Conservation (phyloP, 2,888 invertebrate species). For the Oscheius sp. region DNA sequence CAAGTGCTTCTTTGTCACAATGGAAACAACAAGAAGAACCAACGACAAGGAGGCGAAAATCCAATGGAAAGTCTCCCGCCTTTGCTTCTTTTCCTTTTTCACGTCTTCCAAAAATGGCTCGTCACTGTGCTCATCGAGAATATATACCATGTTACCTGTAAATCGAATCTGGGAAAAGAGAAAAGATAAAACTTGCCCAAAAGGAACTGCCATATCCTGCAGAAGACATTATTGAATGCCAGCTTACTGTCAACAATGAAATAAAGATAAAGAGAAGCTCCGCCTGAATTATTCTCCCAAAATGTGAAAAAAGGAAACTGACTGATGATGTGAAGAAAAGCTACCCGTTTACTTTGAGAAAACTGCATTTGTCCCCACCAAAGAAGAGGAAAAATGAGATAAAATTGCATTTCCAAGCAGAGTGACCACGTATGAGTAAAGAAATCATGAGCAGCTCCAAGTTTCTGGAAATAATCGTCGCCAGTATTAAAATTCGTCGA, state of each 20-base stretch:
- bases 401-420: conserved; percentile 29
- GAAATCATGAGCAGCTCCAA: conserved; percentile 12
- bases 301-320: background rate
- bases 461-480: background rate
- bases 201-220: conserved; percentile 26
- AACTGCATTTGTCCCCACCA: background rate
- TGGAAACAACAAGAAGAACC: background rate
- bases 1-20: background rate
- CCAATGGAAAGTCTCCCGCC: background rate
- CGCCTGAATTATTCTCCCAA: background rate
- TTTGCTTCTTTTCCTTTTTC: too few relatives aligned
- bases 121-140: background rate
- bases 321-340: background rate
- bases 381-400: conserved; percentile 9
- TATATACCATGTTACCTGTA: background rate
- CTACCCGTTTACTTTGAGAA: background rate
- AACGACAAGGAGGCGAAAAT: background rate
- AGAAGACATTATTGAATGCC: conserved; percentile 23
- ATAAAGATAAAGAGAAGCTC: background rate
- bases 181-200: conserved; percentile 1
- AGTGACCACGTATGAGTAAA: conserved; percentile 30
- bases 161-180: too few relatives aligned
- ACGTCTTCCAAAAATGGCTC: too few relatives aligned
- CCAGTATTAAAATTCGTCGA: background rate
- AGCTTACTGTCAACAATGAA: background rate